These are phyloP conservation scores for Spodoptera frugiperda DNA, from an alignment of 1,140 invertebrate genomes.

Conservation along the genomic window DNA sequence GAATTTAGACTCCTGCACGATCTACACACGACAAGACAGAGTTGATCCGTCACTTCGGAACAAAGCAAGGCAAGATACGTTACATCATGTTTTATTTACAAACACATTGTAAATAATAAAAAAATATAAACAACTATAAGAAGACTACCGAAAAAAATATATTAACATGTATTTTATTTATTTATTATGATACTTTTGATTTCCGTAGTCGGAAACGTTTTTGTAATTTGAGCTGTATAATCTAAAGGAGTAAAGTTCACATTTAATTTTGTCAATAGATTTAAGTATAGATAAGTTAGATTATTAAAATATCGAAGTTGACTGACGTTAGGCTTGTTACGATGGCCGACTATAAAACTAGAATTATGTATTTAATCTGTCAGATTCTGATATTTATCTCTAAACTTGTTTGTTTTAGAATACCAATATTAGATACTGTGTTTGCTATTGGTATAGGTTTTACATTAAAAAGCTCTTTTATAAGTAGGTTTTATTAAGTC, in stretches of 20 bases:
- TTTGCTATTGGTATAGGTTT: too few relatives aligned
- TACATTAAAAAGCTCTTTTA: too few relatives aligned
- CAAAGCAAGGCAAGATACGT: too few relatives aligned
- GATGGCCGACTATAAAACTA: too few relatives aligned
- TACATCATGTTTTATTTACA: too few relatives aligned
- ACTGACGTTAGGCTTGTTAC: neutral
- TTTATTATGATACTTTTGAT: neutral
- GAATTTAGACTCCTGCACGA: slow-evolving; percentile 10
- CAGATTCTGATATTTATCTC: too few relatives aligned
- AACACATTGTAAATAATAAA: too few relatives aligned
- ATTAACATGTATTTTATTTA: neutral
- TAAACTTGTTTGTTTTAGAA: too few relatives aligned
- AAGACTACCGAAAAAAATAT: neutral
- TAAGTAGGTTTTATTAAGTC: too few relatives aligned
- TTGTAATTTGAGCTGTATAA: too few relatives aligned
- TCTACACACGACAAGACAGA: neutral
- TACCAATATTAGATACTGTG: too few relatives aligned
- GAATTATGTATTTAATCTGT: too few relatives aligned
- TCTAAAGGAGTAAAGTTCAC: neutral
- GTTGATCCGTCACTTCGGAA: neutral
- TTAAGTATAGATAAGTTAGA: neutral
- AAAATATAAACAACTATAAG: neutral
- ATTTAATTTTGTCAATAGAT: neutral
- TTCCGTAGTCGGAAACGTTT: neutral
- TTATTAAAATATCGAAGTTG: neutral